A percentile compares a stretch with the other conserved stretches of the same genome.
Evolutionary conservation across 2,113 vertebrate species (phyloP).

Genomic region (Sander lucioperca): DNA sequence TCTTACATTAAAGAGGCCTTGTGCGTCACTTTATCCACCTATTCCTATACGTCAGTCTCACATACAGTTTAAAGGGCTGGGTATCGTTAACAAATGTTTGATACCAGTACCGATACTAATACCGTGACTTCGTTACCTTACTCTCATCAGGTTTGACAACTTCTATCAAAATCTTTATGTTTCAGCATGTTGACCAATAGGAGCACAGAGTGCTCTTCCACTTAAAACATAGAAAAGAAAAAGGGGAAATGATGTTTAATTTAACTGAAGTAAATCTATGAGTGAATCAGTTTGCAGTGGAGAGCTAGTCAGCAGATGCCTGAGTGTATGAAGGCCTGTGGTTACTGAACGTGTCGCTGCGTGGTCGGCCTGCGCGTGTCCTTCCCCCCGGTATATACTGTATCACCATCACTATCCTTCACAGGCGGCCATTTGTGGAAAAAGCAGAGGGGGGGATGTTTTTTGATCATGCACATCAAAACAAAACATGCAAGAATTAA

Average conservation of each 20-base stretch:
- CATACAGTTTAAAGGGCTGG: neutral
- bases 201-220: too few relatives aligned
- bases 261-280: too few relatives aligned
- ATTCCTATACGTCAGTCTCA: neutral
- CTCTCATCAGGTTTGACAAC: neutral
- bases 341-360: neutral
- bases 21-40: neutral
- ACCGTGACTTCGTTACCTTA: too few relatives aligned
- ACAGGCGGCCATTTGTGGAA: too few relatives aligned
- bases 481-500: too few relatives aligned
- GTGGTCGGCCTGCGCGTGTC: neutral
- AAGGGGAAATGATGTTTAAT: too few relatives aligned
- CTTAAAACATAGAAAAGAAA: too few relatives aligned
- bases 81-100: too few relatives aligned
- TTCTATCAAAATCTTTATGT: neutral
- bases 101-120: too few relatives aligned
- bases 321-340: neutral
- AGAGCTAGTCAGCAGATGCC: neutral
- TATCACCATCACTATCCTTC: conserved; percentile 24
- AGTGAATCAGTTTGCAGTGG: neutral
- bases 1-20: neutral
- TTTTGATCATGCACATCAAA: too few relatives aligned
- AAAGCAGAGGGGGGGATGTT: too few relatives aligned
- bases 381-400: neutral
- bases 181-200: too few relatives aligned